These are phyloP conservation scores for Adelphocoris suturalis DNA, from an alignment of 2,888 invertebrate species.

Conservation along the genomic window DNA sequence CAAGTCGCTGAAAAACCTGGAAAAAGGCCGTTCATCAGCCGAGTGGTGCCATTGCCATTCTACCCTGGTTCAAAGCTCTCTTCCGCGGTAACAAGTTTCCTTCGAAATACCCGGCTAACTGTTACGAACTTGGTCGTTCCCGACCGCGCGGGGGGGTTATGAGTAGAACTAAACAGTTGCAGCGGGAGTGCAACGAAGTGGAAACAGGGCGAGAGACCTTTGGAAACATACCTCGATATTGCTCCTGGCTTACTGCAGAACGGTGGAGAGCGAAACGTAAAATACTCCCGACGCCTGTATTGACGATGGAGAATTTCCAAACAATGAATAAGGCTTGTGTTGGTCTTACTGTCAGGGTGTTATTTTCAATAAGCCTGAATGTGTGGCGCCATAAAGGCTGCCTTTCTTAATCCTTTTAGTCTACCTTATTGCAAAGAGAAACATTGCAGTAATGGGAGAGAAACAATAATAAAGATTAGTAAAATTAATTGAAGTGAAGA, in stretches of 20 bases:
- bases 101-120: constrained; percentile 20
- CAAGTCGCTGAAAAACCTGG: background rate
- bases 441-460: too few species aligned
- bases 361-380: too few species aligned
- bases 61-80: background rate
- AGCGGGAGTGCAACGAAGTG: constrained; percentile 2
- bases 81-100: background rate
- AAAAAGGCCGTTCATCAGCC: background rate
- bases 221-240: constrained; percentile 5
- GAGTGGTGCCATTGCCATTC: background rate
- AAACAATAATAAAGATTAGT: too few species aligned
- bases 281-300: too few species aligned
- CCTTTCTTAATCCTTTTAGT: too few species aligned
- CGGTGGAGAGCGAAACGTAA: background rate
- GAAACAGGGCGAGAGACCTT: constrained; percentile 10
- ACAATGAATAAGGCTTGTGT: too few species aligned
- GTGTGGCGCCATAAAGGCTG: too few species aligned
- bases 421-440: too few species aligned
- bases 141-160: background rate
- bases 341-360: too few species aligned
- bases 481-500: too few species aligned
- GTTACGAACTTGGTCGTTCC: background rate
- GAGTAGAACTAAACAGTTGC: constrained; percentile 1
- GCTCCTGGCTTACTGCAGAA: background rate
- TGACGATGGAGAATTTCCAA: too few species aligned